phyloP scores from a whole-genome alignment of 2,888 invertebrate genomes.

The Chesias legatella region DNA sequence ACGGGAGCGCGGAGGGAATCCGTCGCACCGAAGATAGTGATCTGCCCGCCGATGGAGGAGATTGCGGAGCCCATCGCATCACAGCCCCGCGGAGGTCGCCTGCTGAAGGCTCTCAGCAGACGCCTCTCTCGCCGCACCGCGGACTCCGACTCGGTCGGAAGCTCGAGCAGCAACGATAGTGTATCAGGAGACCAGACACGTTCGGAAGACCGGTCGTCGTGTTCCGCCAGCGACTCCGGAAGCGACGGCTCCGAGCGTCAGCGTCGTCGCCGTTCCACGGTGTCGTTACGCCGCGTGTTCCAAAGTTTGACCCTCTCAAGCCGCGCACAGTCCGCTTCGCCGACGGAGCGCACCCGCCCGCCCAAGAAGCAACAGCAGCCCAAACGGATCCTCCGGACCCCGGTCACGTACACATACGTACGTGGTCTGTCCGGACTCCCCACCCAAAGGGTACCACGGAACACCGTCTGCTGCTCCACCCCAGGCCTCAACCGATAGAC shows the following conservation, averaged over 20 bases:
- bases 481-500: conserved; percentile 66
- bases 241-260: conserved; percentile 81
- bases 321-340: conserved; percentile 83
- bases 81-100: conserved; percentile 80
- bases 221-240: conserved; percentile 82
- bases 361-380: conserved; percentile 83
- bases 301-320: conserved; percentile 83
- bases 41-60: conserved; percentile 73
- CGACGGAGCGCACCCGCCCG: conserved; percentile 63
- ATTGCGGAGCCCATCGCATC: conserved; percentile 77
- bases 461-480: conserved; percentile 55
- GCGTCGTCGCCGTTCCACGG: conserved; percentile 77
- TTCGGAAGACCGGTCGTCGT: conserved; percentile 70
- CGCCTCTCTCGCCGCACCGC: conserved; percentile 79
- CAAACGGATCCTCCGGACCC: conserved; percentile 88
- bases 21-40: conserved; percentile 68
- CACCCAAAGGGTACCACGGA: conserved; percentile 88
- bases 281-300: conserved; percentile 86
- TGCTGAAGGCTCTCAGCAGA: conserved; percentile 84
- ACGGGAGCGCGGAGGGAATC: conserved; percentile 51
- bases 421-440: conserved; percentile 90
- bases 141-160: conserved; percentile 64
- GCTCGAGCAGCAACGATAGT: conserved; percentile 72
- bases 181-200: conserved; percentile 60
- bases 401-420: conserved; percentile 89